Evolutionary conservation across 2,888 invertebrate species (phyloP).

Genomic region (Dynastes grantii): DNA sequence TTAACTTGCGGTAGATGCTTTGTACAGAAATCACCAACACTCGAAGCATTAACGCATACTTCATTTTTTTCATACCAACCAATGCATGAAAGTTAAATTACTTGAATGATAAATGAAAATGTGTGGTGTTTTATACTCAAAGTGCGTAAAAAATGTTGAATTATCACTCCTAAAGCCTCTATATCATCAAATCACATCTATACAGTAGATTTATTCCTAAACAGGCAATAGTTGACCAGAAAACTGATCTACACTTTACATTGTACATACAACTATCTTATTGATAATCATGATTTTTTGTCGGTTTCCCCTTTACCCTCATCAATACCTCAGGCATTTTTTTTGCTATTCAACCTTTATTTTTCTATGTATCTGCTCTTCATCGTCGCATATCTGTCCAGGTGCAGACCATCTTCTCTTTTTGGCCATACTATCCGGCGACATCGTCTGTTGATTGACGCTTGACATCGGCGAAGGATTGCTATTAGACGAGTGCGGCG

Average conservation of each 20-base stretch:
- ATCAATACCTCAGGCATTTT: constrained; percentile 13
- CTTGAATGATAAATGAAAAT: too few relatives aligned
- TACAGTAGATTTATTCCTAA: constrained; percentile 32
- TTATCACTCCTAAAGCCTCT: constrained; percentile 27
- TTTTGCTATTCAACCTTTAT: constrained; percentile 56
- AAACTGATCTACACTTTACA: constrained; percentile 51
- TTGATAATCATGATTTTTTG: constrained; percentile 16
- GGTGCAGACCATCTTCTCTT: constrained; percentile 73
- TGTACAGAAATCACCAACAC: too few relatives aligned
- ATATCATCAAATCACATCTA: constrained; percentile 33
- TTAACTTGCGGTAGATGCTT: too few relatives aligned
- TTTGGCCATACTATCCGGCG: constrained; percentile 58
- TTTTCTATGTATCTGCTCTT: constrained; percentile 59
- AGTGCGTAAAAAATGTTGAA: neutral
- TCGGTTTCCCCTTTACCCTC: neutral
- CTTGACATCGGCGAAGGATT: constrained; percentile 25
- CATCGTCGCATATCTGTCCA: constrained; percentile 70
- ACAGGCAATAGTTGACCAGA: constrained; percentile 48
- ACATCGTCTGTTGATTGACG: constrained; percentile 37
- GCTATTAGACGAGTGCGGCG: constrained; percentile 48
- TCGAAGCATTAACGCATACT: too few relatives aligned
- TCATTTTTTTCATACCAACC: too few relatives aligned
- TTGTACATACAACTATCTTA: constrained; percentile 45
- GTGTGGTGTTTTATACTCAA: too few relatives aligned
- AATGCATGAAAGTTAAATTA: too few relatives aligned